Percentiles rank a stretch among this genome's conserved stretches.
phyloP scores from a whole-genome alignment of 92 coral and sea anemone genomes.

The Parazoanthus atlanticus region DNA sequence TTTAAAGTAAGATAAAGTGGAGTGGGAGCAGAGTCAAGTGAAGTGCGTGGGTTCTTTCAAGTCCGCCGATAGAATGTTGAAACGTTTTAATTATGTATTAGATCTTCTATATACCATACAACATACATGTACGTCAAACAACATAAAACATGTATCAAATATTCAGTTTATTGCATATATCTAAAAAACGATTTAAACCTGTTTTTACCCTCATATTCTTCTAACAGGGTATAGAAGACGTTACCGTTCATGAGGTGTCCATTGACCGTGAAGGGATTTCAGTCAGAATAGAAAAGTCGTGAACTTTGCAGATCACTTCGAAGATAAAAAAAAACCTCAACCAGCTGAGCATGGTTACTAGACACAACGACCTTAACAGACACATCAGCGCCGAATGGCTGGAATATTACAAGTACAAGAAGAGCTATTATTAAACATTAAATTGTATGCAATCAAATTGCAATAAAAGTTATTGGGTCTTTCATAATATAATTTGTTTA shows the following conservation, averaged over 20 bases:
- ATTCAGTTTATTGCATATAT: no score
- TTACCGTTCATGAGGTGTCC: constrained; percentile 70
- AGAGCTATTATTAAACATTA: no score
- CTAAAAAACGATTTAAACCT: not conserved
- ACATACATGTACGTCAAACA: no score
- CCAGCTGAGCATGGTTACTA: constrained; percentile 10
- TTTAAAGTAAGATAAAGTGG: no score
- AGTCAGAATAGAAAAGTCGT: constrained; percentile 56
- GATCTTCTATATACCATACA: no score
- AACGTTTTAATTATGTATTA: no score
- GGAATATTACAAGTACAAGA: no score
- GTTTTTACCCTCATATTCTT: not conserved
- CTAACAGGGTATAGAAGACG: constrained; percentile 65
- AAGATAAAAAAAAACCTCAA: not conserved
- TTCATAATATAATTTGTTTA: not conserved
- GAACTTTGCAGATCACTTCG: not conserved
- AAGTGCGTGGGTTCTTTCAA: no score
- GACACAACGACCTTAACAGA: not conserved
- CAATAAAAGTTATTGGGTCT: not conserved
- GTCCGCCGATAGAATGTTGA: no score
- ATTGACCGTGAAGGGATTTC: constrained; percentile 81
- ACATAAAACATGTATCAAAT: no score
- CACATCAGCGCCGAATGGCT: not conserved
- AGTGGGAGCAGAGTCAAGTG: no score
- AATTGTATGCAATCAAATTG: not conserved